A percentile compares a stretch with the other conserved stretches of the same genome.
These are phyloP conservation scores for Martes martes DNA, from an alignment of 2,113 vertebrate genomes.

Conservation along the genomic window DNA sequence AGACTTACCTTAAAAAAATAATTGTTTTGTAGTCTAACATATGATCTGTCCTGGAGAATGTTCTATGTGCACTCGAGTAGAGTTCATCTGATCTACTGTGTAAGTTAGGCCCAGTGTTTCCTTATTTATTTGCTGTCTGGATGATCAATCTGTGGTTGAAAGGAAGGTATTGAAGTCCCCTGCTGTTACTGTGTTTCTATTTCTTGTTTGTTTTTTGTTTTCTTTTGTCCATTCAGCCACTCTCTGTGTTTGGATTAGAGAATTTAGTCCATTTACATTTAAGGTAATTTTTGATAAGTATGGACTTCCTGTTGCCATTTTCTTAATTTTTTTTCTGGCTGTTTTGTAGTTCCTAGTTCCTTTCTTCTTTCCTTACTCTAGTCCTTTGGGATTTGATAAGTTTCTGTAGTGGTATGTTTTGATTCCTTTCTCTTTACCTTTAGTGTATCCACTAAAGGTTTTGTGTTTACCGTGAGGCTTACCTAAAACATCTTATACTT, in stretches of 20 bases:
- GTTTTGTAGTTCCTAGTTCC: background rate
- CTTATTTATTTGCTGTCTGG: background rate
- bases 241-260: background rate
- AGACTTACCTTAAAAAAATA: background rate
- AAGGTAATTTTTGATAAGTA: background rate
- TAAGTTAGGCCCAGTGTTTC: background rate
- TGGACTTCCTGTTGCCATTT: background rate
- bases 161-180: background rate
- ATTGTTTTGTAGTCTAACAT: background rate
- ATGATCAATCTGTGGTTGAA: background rate
- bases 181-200: background rate
- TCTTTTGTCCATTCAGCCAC: background rate
- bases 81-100: background rate
- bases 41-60: background rate
- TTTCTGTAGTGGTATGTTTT: background rate
- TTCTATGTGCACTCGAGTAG: background rate
- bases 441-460: background rate
- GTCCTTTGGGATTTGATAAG: background rate
- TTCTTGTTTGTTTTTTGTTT: background rate
- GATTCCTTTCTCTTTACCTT: background rate
- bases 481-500: background rate
- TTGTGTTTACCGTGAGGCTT: background rate
- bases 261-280: background rate
- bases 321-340: background rate
- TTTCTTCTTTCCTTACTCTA: background rate